These are phyloP conservation scores for Epinephelus awoara DNA, from an alignment of 2,797 vertebrate genomes.

Conservation along the genomic window DNA sequence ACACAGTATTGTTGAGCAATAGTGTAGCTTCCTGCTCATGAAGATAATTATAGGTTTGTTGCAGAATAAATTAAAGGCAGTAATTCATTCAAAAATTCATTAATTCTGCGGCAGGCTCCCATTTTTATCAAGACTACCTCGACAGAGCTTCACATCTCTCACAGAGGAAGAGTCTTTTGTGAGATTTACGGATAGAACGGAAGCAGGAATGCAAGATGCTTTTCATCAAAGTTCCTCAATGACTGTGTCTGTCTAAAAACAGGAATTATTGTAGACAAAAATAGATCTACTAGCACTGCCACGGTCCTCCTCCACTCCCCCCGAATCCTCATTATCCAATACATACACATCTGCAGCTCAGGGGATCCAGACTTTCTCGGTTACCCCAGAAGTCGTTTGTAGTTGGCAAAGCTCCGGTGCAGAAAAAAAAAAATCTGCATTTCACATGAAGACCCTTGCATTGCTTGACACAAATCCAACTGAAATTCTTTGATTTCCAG, in stretches of 20 bases:
- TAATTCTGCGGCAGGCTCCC: slow-evolving; percentile 8
- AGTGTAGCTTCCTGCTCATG: background rate
- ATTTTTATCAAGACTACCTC: slow-evolving; percentile 36
- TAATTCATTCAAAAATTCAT: slow-evolving; percentile 37
- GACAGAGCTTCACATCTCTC: slow-evolving; percentile 18
- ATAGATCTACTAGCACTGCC: slow-evolving; percentile 57
- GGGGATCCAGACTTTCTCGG: slow-evolving; percentile 57
- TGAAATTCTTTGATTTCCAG: slow-evolving; percentile 56
- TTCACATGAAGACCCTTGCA: slow-evolving; percentile 49
- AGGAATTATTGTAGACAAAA: slow-evolving; percentile 55
- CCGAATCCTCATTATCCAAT: slow-evolving; percentile 65
- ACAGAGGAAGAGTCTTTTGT: slow-evolving; percentile 16
- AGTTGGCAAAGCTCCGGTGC: slow-evolving; percentile 47
- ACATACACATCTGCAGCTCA: slow-evolving; percentile 58
- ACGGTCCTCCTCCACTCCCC: slow-evolving; percentile 24
- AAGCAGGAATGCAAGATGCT: slow-evolving; percentile 11
- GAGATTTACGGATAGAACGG: slow-evolving; percentile 1
- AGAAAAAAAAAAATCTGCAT: slow-evolving; percentile 47
- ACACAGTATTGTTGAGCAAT: background rate
- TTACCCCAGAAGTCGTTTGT: slow-evolving; percentile 63
- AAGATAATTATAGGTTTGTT: slow-evolving; percentile 14
- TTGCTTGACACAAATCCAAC: slow-evolving; percentile 61
- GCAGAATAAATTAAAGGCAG: slow-evolving; percentile 31
- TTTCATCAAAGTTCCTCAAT: slow-evolving; percentile 41
- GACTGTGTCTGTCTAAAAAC: slow-evolving; percentile 57